Conservation (phyloP, 2,113 vertebrate species). For the Cephalopholis sonnerati region DNA sequence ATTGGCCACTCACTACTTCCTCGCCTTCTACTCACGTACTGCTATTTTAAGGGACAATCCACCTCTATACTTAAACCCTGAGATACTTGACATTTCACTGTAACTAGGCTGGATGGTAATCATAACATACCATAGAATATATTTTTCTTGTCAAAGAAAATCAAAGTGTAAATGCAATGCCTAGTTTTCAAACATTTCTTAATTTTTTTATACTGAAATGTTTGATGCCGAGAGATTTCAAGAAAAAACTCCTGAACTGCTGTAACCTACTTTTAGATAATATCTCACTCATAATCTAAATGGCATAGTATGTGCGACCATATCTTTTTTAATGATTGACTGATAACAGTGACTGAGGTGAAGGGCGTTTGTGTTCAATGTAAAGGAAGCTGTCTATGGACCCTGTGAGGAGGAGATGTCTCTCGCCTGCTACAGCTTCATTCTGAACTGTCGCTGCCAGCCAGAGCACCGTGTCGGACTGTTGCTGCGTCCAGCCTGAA, state of each 20-base stretch:
- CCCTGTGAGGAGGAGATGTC: background rate
- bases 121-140: background rate
- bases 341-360: background rate
- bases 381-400: background rate
- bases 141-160: background rate
- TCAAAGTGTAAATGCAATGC: background rate
- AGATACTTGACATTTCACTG: background rate
- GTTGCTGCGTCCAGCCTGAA: background rate
- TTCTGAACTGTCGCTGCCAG: background rate
- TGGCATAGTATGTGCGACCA: background rate
- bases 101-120: background rate
- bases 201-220: constrained; percentile 2
- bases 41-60: too few species aligned
- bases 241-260: background rate
- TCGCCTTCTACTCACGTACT: too few species aligned
- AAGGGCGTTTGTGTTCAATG: background rate
- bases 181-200: background rate
- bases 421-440: background rate
- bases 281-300: constrained; percentile 2
- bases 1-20: background rate
- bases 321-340: constrained; percentile 20
- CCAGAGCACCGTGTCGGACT: background rate
- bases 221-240: background rate
- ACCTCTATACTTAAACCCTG: too few species aligned
- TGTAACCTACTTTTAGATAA: background rate